Evolutionary conservation across 2,888 invertebrate genomes (phyloP).

Genomic region (Cheilosia grossa): DNA sequence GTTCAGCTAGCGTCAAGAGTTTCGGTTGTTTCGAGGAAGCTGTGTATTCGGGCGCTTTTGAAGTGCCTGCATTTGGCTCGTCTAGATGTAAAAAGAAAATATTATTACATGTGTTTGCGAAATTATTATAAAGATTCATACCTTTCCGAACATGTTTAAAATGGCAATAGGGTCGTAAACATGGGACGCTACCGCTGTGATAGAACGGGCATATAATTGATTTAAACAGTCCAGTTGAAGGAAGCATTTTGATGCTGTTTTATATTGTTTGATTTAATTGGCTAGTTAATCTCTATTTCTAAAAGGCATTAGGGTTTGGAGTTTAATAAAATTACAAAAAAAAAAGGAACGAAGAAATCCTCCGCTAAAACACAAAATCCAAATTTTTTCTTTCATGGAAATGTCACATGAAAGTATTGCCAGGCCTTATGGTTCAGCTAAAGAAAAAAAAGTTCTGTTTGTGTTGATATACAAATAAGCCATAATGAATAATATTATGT

Average conservation of each 20-base stretch:
- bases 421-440: background rate
- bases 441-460: slow-evolving; percentile 1
- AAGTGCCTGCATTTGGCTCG: slow-evolving; percentile 74
- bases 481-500: too few species aligned
- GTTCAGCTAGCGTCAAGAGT: slow-evolving; percentile 78
- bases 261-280: background rate
- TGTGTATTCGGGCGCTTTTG: slow-evolving; percentile 79
- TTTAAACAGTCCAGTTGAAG: slow-evolving; percentile 95
- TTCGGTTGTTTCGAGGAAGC: slow-evolving; percentile 80
- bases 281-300: slow-evolving; percentile 2
- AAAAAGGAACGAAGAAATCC: background rate
- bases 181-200: slow-evolving; percentile 86
- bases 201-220: slow-evolving; percentile 93
- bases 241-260: slow-evolving; percentile 88
- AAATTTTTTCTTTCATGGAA: slow-evolving; percentile 30
- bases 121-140: slow-evolving; percentile 72
- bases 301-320: slow-evolving; percentile 11
- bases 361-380: slow-evolving; percentile 36
- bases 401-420: slow-evolving; percentile 44
- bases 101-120: slow-evolving; percentile 7
- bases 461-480: background rate
- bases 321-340: slow-evolving; percentile 11
- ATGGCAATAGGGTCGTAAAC: slow-evolving; percentile 96
- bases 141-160: slow-evolving; percentile 93
- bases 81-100: slow-evolving; percentile 61